Evolutionary conservation across 1,140 invertebrate species (phyloP), one percentile per base, ranked within the genome.

Genomic region (Pomacea maculata): DNA sequence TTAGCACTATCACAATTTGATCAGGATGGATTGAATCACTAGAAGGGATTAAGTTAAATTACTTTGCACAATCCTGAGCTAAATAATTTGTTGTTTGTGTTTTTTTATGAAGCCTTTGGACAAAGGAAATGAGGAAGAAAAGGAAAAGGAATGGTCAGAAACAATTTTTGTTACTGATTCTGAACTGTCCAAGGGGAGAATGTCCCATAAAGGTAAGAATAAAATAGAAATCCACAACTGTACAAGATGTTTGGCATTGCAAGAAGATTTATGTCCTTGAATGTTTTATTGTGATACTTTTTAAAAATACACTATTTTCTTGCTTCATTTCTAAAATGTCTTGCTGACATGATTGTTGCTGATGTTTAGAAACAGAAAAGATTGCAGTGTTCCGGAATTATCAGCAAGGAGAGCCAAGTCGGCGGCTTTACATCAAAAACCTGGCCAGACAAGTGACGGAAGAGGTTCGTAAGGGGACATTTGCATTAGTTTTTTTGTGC

Each of bases 401-500:
- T 91, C 93, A 95, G 84, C 89, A 94, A 54, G 97, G 97, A 21
- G 93, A 95, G 70, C 95, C 96, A 21, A 95, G 95, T 14, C 94
- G 96, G 80, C 85, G 91, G 77, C 91, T 99, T 14, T 98, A 99
- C 88, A 95, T 99, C 63, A 99, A 99, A 90, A 99, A 99, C 93
- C 92, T 98, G 34, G 93, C 95, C 3, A 98, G 97, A 92, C 94
- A 94, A 83, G 95, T 96, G 0, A 93, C 93, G 61, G 93, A 94
- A 64, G 92, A 94, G 82, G 96, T 88, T 75, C 80, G 81, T 65
- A 65, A 14, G 72, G 14, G 29, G 21, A 45, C 19, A 45, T 45
- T 45, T 45, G 34, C 34, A 45, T 45, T 45, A 72, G 71, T 65
- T 57, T 82, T 76, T 29, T 54, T 79, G 25, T 76, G 19, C 21